Evolutionary conservation across 2,113 vertebrate genomes (phyloP).

Genomic region (Suricata suricatta): DNA sequence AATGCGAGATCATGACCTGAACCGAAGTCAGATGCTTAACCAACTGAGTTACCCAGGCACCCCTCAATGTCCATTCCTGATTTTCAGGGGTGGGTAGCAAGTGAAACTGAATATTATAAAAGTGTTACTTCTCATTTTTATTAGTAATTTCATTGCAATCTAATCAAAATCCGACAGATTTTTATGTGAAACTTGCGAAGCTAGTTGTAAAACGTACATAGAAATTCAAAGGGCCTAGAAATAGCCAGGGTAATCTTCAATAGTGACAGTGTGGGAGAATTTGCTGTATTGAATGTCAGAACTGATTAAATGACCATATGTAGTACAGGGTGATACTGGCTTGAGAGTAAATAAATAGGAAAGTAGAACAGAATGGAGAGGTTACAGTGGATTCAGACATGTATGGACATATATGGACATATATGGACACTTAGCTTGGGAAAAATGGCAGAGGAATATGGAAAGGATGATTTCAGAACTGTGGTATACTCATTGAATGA

Average conservation of each 20-base stretch:
- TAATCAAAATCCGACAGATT: background rate
- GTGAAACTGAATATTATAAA: background rate
- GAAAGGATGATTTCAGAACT: background rate
- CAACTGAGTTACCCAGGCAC: too few species aligned
- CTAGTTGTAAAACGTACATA: background rate
- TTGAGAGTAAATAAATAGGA: background rate
- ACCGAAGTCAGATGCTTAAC: too few species aligned
- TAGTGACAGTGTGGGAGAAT: background rate
- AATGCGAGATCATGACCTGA: too few species aligned
- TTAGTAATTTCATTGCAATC: background rate
- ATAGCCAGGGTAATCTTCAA: background rate
- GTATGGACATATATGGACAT: too few species aligned
- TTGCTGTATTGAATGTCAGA: background rate
- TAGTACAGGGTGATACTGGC: background rate
- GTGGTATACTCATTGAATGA: background rate
- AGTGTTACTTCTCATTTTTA: background rate
- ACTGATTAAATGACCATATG: background rate
- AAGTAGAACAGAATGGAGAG: background rate
- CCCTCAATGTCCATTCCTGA: background rate
- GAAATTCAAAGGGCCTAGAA: background rate
- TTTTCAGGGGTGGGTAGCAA: background rate
- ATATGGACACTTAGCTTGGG: background rate
- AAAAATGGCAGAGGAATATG: background rate
- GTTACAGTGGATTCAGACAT: background rate
- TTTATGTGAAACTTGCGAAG: slow-evolving; percentile 3